These are phyloP conservation scores for Rhyacophila evoluta DNA, from an alignment of 2,888 invertebrate species.

Conservation along the genomic window DNA sequence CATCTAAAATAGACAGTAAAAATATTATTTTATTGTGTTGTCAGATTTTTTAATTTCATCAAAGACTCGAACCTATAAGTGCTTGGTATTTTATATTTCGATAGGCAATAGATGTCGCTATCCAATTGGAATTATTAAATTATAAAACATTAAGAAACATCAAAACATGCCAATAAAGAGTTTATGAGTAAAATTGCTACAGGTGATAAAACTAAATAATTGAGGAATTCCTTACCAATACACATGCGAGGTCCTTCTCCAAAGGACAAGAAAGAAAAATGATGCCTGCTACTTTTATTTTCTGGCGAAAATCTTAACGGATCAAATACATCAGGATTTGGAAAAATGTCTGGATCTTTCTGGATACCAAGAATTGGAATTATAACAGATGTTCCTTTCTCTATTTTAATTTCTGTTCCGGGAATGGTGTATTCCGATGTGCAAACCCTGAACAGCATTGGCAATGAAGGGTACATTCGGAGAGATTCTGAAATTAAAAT, in stretches of 20 bases:
- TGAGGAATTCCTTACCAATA: constrained; percentile 54
- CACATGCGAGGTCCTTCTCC: constrained; percentile 57
- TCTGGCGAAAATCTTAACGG: constrained; percentile 59
- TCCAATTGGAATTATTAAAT: no score
- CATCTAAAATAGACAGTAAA: no score
- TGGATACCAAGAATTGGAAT: constrained; percentile 59
- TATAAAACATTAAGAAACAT: no score
- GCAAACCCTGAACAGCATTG: constrained; percentile 56
- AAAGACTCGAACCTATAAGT: no score
- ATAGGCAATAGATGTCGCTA: no score
- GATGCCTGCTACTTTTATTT: constrained; percentile 56
- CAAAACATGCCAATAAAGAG: no score
- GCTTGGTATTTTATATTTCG: no score
- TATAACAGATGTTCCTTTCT: constrained; percentile 57
- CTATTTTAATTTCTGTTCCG: constrained; percentile 55
- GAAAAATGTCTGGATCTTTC: constrained; percentile 57
- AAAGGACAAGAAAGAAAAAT: constrained; percentile 56
- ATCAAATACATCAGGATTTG: constrained; percentile 59
- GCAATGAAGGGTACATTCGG: constrained; percentile 59
- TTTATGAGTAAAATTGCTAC: no score
- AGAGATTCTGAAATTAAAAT: constrained; percentile 58
- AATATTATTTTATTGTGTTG: no score
- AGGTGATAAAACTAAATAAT: no score
- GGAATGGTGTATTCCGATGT: constrained; percentile 57
- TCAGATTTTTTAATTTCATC: no score